Evolutionary conservation across 2,113 vertebrate genomes (phyloP).

Genomic region (Steatornis caripensis): DNA sequence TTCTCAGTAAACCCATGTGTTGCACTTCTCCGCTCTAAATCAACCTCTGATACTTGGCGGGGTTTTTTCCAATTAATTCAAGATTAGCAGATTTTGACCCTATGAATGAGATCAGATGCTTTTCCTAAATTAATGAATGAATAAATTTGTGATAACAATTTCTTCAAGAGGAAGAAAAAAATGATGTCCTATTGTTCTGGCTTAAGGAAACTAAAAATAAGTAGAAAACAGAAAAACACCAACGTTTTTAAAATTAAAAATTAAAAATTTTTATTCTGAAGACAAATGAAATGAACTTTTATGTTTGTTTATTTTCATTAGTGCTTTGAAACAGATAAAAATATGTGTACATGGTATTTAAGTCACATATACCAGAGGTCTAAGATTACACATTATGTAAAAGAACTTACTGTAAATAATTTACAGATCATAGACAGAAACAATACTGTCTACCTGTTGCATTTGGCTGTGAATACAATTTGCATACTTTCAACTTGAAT

Average conservation of each 20-base stretch:
- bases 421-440: background rate
- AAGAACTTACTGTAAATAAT: background rate
- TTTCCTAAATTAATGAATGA: background rate
- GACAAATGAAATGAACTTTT: background rate
- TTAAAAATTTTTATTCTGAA: background rate
- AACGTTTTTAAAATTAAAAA: background rate
- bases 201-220: background rate
- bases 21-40: background rate
- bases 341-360: background rate
- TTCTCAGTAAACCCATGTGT: background rate
- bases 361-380: background rate
- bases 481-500: background rate
- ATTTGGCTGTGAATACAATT: background rate
- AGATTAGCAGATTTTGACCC: background rate
- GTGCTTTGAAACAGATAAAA: background rate
- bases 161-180: background rate
- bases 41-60: background rate
- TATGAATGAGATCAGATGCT: background rate
- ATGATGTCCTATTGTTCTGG: background rate
- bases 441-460: background rate
- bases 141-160: background rate
- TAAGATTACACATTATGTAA: background rate
- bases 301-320: background rate
- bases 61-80: background rate
- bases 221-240: background rate